Conservation (phyloP, 2,797 vertebrate genomes). For the Orestias chungarensis region DNA sequence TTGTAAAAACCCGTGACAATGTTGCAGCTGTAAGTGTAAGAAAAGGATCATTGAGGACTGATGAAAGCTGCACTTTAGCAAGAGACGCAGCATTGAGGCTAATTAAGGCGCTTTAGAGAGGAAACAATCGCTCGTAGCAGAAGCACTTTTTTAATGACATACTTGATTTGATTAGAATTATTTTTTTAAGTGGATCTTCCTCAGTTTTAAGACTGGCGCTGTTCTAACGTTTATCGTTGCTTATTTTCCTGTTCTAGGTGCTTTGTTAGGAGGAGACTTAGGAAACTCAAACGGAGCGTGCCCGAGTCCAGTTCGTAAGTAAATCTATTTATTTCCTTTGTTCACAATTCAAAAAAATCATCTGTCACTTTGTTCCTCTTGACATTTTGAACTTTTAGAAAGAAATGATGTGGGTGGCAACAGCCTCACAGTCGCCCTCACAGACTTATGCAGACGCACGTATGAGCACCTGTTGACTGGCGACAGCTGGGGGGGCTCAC, state of each 20-base stretch:
- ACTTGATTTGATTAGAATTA: conserved; percentile 47
- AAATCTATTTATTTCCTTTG: background rate
- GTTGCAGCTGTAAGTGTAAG: conserved; percentile 8
- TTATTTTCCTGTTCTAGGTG: conserved; percentile 76
- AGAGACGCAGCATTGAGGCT: conserved; percentile 24
- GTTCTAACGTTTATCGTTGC: background rate
- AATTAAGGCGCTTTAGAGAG: conserved; percentile 38
- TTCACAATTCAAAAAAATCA: background rate
- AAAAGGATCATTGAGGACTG: conserved; percentile 26
- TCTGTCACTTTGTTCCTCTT: background rate
- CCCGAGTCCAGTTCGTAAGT: conserved; percentile 95
- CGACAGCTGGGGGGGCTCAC: conserved; percentile 79
- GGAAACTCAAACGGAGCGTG: conserved; percentile 93
- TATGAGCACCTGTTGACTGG: conserved; percentile 71
- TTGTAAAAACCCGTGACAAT: conserved; percentile 8
- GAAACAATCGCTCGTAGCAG: conserved; percentile 33
- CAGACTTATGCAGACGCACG: conserved; percentile 23
- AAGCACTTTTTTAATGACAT: conserved; percentile 34
- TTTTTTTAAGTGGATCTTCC: conserved; percentile 15
- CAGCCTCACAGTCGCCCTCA: conserved; percentile 25
- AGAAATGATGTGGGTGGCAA: conserved; percentile 33
- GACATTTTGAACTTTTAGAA: background rate
- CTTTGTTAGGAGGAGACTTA: conserved; percentile 92
- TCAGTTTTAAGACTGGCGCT: conserved; percentile 6
- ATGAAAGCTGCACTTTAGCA: conserved; percentile 32